These are phyloP conservation scores for Anthopleura xanthogrammica DNA, from an alignment of 92 coral and sea anemone genomes.

Conservation along the genomic window DNA sequence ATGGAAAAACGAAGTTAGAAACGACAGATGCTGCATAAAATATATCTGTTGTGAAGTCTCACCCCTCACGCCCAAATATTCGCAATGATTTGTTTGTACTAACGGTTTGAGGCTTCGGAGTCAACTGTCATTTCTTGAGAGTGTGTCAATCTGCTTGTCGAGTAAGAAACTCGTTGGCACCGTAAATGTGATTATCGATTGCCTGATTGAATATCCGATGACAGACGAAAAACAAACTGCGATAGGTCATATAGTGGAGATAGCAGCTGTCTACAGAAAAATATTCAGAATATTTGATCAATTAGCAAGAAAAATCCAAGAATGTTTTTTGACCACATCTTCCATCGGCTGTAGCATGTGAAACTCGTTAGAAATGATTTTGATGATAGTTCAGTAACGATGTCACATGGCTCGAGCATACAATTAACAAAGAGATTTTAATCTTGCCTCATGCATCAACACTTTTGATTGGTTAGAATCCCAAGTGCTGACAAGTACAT, in stretches of 20 bases:
- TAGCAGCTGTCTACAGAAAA: constrained; percentile 5
- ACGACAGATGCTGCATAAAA: not conserved
- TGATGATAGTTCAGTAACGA: constrained; percentile 5
- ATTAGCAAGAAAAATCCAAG: not conserved
- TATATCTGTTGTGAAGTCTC: constrained; percentile 7
- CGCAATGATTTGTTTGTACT: constrained; percentile 33
- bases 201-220: constrained; percentile 23
- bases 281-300: constrained; percentile 32
- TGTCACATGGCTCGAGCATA: constrained; percentile 23
- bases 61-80: constrained; percentile 11
- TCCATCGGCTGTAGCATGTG: constrained; percentile 5
- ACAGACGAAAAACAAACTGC: constrained; percentile 24
- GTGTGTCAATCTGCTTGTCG: constrained; percentile 31
- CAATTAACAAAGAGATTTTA: constrained; percentile 48
- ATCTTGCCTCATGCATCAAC: constrained; percentile 22
- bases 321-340: constrained; percentile 8
- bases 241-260: constrained; percentile 10
- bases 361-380: constrained; percentile 22
- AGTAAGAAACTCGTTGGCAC: constrained; percentile 34
- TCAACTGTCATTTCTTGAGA: not conserved
- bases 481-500: constrained; percentile 30
- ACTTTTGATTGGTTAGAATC: constrained; percentile 25
- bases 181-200: not conserved
- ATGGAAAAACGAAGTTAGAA: not conserved
- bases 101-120: constrained; percentile 31